Evolutionary conservation across 2,888 invertebrate species (phyloP).

Genomic region (Agrochola litura): DNA sequence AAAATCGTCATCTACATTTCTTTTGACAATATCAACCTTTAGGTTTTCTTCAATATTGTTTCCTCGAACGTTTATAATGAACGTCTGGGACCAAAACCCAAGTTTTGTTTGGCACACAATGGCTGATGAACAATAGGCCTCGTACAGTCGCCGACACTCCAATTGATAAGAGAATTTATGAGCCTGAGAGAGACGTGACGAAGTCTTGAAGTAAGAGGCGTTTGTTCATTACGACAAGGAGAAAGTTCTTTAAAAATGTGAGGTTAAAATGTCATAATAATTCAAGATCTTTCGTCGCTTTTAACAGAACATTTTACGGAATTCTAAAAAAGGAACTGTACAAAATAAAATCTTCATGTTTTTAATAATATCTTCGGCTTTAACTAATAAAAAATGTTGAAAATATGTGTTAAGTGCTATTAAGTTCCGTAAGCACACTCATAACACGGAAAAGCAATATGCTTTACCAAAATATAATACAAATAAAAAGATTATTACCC

Average conservation of each 20-base stretch:
- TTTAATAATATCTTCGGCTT: neutral
- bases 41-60: conserved; percentile 39
- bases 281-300: neutral
- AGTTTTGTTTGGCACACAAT: conserved; percentile 62
- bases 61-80: conserved; percentile 37
- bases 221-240: conserved; percentile 1
- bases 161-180: conserved; percentile 59
- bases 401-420: neutral
- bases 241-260: conserved; percentile 1
- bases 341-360: neutral
- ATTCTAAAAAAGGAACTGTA: neutral
- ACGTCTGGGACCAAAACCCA: conserved; percentile 41
- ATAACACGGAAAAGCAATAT: conserved; percentile 22
- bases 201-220: conserved; percentile 22
- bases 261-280: conserved; percentile 4
- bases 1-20: neutral
- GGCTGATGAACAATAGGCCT: conserved; percentile 52
- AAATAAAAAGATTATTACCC: conserved; percentile 53
- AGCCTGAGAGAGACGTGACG: conserved; percentile 2
- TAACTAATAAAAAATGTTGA: neutral
- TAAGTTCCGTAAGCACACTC: neutral
- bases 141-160: conserved; percentile 49
- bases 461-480: conserved; percentile 22
- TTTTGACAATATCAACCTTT: neutral
- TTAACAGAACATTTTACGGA: neutral